A percentile compares a stretch with the other conserved stretches of the same genome.
phyloP scores from a whole-genome alignment of 2,888 invertebrate genomes.

The Rhorus exstirpatorius region DNA sequence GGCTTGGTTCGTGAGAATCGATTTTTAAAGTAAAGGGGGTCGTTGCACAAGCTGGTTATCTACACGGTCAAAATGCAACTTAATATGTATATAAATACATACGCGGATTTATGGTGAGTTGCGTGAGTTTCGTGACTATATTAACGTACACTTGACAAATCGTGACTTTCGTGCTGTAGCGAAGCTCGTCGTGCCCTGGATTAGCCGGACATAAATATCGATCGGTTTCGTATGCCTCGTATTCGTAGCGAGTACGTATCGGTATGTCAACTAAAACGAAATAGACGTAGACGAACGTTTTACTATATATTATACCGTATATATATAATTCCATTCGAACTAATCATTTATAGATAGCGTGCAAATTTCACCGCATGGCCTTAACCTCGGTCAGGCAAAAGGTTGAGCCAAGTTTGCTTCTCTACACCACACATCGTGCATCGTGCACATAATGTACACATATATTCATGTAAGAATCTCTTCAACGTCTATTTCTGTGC shows the following conservation, averaged over 20 bases:
- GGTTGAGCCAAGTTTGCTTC: not conserved
- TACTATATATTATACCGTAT: slow-evolving; percentile 6
- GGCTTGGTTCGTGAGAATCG: too few relatives aligned
- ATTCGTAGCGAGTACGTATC: slow-evolving; percentile 15
- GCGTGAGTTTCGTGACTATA: slow-evolving; percentile 29
- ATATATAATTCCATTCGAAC: slow-evolving; percentile 27
- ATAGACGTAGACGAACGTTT: slow-evolving; percentile 4
- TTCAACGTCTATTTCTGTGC: slow-evolving; percentile 4
- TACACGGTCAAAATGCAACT: not conserved
- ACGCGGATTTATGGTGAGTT: not conserved
- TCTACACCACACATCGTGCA: not conserved
- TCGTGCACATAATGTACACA: not conserved
- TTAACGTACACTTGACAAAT: slow-evolving; percentile 6
- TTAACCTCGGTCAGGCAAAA: slow-evolving; percentile 65
- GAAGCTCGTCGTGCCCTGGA: slow-evolving; percentile 19
- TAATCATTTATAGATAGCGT: slow-evolving; percentile 66
- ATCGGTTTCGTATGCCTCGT: slow-evolving; percentile 18
- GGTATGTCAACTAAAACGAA: slow-evolving; percentile 3
- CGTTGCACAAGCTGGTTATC: not conserved
- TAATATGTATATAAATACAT: not conserved
- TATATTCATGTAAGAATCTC: not conserved
- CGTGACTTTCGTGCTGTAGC: slow-evolving; percentile 33
- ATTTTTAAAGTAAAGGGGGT: not conserved
- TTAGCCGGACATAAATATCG: slow-evolving; percentile 52
- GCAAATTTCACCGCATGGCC: slow-evolving; percentile 59